A percentile compares a stretch with the other conserved stretches of the same genome.
Conservation (phyloP, 2,113 vertebrate species). For the Alouatta palliata region DNA sequence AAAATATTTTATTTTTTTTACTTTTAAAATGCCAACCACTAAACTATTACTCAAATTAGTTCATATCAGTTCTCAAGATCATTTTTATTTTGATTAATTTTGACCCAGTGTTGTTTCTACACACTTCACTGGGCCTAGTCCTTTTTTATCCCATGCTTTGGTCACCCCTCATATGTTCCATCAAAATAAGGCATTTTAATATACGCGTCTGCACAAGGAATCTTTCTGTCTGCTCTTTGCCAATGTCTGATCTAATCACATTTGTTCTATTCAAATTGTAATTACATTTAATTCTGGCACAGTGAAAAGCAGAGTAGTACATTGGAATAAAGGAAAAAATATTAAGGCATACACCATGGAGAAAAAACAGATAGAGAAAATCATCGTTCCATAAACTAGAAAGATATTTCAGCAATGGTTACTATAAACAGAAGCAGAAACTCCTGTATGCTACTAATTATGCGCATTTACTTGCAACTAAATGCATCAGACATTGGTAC, state of each 20-base stretch:
- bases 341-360: neutral
- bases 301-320: neutral
- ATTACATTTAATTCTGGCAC: neutral
- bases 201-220: neutral
- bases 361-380: neutral
- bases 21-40: neutral
- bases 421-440: neutral
- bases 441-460: neutral
- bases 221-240: neutral
- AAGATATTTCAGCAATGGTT: neutral
- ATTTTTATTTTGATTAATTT: neutral
- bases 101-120: neutral
- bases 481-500: neutral
- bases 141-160: neutral
- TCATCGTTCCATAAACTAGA: neutral
- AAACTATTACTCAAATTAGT: neutral
- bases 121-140: neutral
- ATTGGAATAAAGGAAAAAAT: too few species aligned
- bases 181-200: neutral
- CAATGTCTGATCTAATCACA: neutral
- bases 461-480: neutral
- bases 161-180: too few species aligned
- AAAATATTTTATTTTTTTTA: neutral
- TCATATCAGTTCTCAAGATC: neutral
- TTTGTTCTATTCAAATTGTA: neutral